phyloP scores from a whole-genome alignment of 2,888 invertebrate genomes.

The Cataglyphis rosenhaueri region DNA sequence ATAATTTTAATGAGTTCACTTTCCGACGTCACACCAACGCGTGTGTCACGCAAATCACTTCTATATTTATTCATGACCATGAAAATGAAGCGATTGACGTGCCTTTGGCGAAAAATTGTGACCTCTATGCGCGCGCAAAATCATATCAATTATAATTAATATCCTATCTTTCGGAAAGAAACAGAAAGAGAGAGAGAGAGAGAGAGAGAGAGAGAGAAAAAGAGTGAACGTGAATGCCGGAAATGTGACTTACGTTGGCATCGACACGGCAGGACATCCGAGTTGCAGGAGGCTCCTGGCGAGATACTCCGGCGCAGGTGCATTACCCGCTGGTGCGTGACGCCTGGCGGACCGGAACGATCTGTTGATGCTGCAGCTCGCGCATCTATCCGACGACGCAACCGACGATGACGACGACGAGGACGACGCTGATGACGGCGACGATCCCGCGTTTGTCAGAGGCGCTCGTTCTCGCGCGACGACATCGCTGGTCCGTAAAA shows the following conservation, averaged over 20 bases:
- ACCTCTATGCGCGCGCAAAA: background rate
- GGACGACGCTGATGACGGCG: slow-evolving; percentile 47
- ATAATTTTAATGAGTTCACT: slow-evolving; percentile 32
- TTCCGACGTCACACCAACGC: background rate
- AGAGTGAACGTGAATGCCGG: background rate
- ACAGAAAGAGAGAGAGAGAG: background rate
- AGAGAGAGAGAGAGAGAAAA: no score
- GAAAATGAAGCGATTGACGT: background rate
- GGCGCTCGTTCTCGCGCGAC: slow-evolving; percentile 66
- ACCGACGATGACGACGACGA: slow-evolving; percentile 31
- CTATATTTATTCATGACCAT: slow-evolving; percentile 3
- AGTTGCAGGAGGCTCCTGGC: slow-evolving; percentile 82
- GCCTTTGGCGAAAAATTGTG: background rate
- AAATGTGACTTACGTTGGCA: slow-evolving; percentile 80
- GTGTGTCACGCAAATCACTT: background rate
- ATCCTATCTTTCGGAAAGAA: background rate
- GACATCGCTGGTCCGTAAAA: slow-evolving; percentile 68
- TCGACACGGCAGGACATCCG: slow-evolving; percentile 82
- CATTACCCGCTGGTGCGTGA: slow-evolving; percentile 75
- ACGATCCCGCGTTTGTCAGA: slow-evolving; percentile 61
- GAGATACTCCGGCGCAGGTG: slow-evolving; percentile 82
- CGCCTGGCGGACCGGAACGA: slow-evolving; percentile 72
- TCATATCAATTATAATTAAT: background rate
- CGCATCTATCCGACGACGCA: slow-evolving; percentile 48
- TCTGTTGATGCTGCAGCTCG: slow-evolving; percentile 20